Conservation (phyloP, 2,888 invertebrate species). For the Cordilura impudica region DNA sequence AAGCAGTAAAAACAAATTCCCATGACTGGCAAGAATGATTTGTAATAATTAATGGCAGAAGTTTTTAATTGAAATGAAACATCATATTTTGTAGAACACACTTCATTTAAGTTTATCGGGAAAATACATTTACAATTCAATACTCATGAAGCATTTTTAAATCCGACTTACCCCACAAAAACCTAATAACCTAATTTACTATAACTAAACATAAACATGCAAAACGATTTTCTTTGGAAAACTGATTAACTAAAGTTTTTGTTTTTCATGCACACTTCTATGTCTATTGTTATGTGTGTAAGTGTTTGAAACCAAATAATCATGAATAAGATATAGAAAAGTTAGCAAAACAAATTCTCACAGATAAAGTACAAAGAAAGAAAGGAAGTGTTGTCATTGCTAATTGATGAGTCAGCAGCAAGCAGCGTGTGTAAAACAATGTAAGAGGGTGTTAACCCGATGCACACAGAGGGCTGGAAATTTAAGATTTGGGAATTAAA, state of each 20-base stretch:
- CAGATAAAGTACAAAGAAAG: not conserved
- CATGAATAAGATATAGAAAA: conserved; percentile 4
- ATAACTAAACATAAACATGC: not conserved
- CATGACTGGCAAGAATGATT: too few relatives aligned
- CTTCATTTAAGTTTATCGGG: too few relatives aligned
- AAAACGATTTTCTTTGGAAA: not conserved
- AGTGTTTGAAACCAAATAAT: not conserved
- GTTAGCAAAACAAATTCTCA: not conserved
- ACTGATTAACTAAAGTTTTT: conserved; percentile 4
- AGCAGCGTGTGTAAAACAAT: not conserved
- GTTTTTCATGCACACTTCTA: not conserved
- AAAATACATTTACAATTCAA: too few relatives aligned
- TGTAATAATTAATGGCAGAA: too few relatives aligned
- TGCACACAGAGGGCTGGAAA: too few relatives aligned
- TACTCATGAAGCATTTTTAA: too few relatives aligned
- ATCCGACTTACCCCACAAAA: not conserved
- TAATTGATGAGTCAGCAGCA: conserved; percentile 1
- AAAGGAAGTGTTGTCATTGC: not conserved
- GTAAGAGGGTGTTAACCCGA: conserved; percentile 7
- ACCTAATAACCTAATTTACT: not conserved
- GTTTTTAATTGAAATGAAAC: too few relatives aligned
- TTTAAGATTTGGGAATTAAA: too few relatives aligned
- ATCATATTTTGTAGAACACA: too few relatives aligned
- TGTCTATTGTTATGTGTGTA: not conserved
- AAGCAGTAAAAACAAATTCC: too few relatives aligned